These are phyloP conservation scores for Urocyon cinereoargenteus DNA, from an alignment of 2,797 vertebrate genomes.

Conservation along the genomic window DNA sequence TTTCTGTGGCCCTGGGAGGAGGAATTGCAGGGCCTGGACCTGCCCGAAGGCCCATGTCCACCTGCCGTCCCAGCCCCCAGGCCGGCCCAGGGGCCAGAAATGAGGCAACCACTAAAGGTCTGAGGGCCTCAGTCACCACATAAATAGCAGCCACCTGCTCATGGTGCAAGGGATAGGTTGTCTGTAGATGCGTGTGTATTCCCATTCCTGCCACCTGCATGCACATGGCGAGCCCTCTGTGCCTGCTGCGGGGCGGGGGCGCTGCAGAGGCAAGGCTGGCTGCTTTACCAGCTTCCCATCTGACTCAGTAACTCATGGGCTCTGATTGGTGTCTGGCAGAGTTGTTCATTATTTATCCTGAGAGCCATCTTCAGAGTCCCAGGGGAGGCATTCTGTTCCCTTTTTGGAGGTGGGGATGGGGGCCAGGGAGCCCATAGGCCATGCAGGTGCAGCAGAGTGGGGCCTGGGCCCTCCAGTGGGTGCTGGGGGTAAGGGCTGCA, in stretches of 20 bases:
- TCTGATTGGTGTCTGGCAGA: slow-evolving; percentile 53
- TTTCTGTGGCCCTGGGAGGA: not conserved
- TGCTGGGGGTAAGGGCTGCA: not conserved
- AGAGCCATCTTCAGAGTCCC: slow-evolving; percentile 81
- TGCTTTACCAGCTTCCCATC: slow-evolving; percentile 64
- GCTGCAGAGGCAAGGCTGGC: slow-evolving; percentile 11
- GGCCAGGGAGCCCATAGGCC: not conserved
- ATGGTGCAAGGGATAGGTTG: slow-evolving; percentile 57
- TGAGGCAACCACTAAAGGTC: slow-evolving; percentile 76
- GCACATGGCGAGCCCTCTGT: accelerated
- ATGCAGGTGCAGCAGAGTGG: not conserved
- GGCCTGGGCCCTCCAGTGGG: not conserved
- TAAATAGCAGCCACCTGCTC: slow-evolving; percentile 68
- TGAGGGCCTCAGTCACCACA: slow-evolving; percentile 61
- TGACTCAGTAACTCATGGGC: slow-evolving; percentile 60
- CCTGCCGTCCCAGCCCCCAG: not conserved
- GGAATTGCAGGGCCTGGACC: not conserved
- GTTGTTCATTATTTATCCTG: slow-evolving; percentile 86
- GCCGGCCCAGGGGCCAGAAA: not conserved
- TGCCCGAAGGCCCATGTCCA: not conserved
- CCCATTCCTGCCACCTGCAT: accelerated
- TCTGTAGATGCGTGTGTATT: slow-evolving; percentile 66
- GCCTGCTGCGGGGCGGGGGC: not conserved
- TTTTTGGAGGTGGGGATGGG: slow-evolving; percentile 68
- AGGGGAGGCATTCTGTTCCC: slow-evolving; percentile 78